phyloP scores from a whole-genome alignment of 2,113 vertebrate species.

The Sterrhoptilus dennistouni region DNA sequence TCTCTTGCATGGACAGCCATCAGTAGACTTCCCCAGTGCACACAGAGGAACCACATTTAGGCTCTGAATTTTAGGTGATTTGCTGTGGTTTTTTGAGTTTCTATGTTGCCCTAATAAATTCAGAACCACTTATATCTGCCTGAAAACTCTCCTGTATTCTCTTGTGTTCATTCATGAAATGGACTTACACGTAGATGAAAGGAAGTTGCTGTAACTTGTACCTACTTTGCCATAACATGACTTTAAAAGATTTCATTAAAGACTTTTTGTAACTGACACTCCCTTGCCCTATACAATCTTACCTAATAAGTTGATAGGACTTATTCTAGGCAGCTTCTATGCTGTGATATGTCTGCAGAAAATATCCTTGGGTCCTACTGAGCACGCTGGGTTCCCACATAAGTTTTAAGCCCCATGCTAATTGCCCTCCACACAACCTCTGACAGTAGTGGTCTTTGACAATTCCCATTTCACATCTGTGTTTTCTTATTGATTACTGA shows the following conservation, averaged over 20 bases:
- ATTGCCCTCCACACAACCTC: not conserved
- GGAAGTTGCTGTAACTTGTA: not conserved
- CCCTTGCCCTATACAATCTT: not conserved
- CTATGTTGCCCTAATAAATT: not conserved
- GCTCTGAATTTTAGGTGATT: not conserved
- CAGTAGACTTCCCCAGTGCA: not conserved
- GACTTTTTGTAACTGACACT: not conserved
- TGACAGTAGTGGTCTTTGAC: not conserved
- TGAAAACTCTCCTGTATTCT: not conserved
- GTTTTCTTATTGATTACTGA: not conserved
- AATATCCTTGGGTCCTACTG: not conserved
- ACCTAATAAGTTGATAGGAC: not conserved
- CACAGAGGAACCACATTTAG: not conserved
- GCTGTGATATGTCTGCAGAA: not conserved
- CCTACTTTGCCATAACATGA: not conserved
- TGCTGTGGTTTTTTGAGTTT: not conserved
- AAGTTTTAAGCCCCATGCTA: not conserved
- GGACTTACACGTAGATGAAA: not conserved
- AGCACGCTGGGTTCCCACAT: fast-evolving
- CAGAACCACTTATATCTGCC: not conserved
- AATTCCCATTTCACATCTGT: not conserved
- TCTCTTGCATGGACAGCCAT: not conserved
- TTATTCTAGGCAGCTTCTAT: not conserved
- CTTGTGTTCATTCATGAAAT: not conserved
- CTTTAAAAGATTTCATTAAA: not conserved